Percentiles rank a stretch among this genome's conserved stretches.
These are phyloP conservation scores for Drosophila paracracens DNA, from an alignment of 2,888 invertebrate genomes.

Conservation along the genomic window DNA sequence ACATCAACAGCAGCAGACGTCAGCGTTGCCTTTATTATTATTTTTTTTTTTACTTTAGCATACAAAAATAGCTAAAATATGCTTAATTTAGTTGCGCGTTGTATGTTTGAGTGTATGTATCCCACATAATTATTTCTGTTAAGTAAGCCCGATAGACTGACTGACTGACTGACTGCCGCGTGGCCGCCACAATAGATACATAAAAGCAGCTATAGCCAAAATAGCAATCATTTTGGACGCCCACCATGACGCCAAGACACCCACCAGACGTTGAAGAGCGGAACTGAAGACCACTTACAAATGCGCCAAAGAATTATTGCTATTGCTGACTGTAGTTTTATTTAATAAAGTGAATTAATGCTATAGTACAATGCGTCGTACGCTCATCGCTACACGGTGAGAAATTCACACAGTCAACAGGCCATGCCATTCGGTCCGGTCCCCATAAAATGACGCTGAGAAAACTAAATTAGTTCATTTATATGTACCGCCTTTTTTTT, in stretches of 20 bases:
- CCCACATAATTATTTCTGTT: constrained; percentile 81
- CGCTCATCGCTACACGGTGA: constrained; percentile 66
- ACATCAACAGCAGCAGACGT: constrained; percentile 14
- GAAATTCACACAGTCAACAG: constrained; percentile 71
- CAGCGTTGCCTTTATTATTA: constrained; percentile 52
- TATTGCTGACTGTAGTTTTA: constrained; percentile 62
- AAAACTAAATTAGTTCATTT: constrained; percentile 77
- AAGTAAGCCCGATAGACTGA: constrained; percentile 66
- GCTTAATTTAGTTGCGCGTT: constrained; percentile 76
- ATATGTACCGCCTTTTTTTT: constrained; percentile 38
- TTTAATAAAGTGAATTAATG: constrained; percentile 77
- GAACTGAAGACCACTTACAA: constrained; percentile 67
- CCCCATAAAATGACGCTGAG: constrained; percentile 35
- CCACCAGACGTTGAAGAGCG: constrained; percentile 44
- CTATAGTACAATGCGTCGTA: constrained; percentile 55
- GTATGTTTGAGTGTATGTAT: constrained; percentile 52
- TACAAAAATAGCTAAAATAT: constrained; percentile 79
- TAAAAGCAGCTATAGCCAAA: constrained; percentile 47
- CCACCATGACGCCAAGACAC: constrained; percentile 73
- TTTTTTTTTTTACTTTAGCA: constrained; percentile 38
- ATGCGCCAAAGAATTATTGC: constrained; percentile 78
- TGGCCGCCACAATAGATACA: constrained; percentile 59
- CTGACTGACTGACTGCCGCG: constrained; percentile 55
- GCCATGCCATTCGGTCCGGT: constrained; percentile 1
- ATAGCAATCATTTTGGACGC: constrained; percentile 64